Evolutionary conservation across 2,113 vertebrate species (phyloP), one percentile per base, ranked within the genome.

Genomic region (Malurus melanocephalus): DNA sequence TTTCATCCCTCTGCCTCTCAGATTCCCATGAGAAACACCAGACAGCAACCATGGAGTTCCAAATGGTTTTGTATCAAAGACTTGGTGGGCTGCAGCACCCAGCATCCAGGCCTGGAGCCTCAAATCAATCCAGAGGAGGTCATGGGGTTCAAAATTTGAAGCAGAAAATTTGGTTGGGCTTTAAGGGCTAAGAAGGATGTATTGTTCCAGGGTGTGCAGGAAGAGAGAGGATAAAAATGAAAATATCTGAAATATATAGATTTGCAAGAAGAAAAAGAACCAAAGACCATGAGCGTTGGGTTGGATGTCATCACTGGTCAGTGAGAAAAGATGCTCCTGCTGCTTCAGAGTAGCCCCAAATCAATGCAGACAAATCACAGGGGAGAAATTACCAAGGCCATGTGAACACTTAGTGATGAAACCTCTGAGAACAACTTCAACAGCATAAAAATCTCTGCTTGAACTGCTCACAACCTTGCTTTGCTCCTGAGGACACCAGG

Each of bases 1-100:
- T 14, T 93, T 80, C 56, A 88, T 84, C 92, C 84, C 88, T 89
- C 38, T 88, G 77, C 43, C 68, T 59, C 60, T 68, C n/a, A 27
- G 27, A 64, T 76, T 88, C 80, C 75, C 71, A 81, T 23, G 65
- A 80, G 86, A 92, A 93, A 87, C 26, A 77, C 26, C 55, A 48
- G 67, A 69, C 15, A 57, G 83, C 55, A 33, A 3, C 0, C 0
- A 0, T 16, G 24, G 55, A 43, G 33, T 13, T 91, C 33, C 67
- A 77, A 52, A 33, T 4, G 33, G 62, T 19, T 89, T 68, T 42
- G 28, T 30, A 32, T 42, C 42, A 65, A 77, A 91, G 68, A 17
- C 23, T 26, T 20, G 30, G 46, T 74, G 64, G 55, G 32, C 9
- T 35, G 15, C 55, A 52, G 27, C 26, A 65, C 30, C 66, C 45